Base-by-base conservation (phyloP, 1,140 invertebrate genomes). In the Heliothis virescens region DNA sequence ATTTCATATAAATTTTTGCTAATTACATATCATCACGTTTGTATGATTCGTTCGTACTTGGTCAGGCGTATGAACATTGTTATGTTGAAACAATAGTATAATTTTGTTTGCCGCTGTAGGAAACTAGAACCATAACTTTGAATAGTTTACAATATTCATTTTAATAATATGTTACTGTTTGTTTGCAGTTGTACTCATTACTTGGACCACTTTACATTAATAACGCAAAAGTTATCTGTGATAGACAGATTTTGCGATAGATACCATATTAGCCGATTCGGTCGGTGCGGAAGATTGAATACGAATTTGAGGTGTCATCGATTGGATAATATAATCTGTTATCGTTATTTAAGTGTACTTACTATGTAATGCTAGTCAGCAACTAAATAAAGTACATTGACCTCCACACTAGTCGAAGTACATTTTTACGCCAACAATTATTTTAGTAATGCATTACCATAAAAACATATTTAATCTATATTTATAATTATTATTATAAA, bases 301-400 rank as follows among this genome's bases (percentile, higher is more conserved):
- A 59, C 29, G 71, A 53, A 72, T 52, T 18, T 72, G 5, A 21
- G 21, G 1, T 29, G 41, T 72, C 62, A 63, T 79, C 34, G 69
- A 63, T 26, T 52, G 48, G 67, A 60, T 73, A 63, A 79, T 71
- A 60, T 73, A 63, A 79, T 71, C 74, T 63, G 26, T 79, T 73
- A 79, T 79, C 69, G 57, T 16, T 15, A 48, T 2, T 11, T 18
- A 48, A 50, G 63, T 65, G n/a, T 50, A 74, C 41, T 53, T 50
- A 74, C 18, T 62, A 62, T 60, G 13, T 62, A 72, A n/a, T 57
- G 52, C 63, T 4, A 69, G 57, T 73, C 69, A 74, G 79, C 72
- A 80, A 74, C 60, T 75, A 75, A 65, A 75, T 71, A 34, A 48
- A 63, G 79, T 75, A 62, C 79, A 80, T 67, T 67, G 79, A 80